Percentiles rank a stretch among this genome's conserved stretches.
These are phyloP conservation scores for Atta colombica DNA, from an alignment of 1,140 invertebrate species.

Conservation along the genomic window DNA sequence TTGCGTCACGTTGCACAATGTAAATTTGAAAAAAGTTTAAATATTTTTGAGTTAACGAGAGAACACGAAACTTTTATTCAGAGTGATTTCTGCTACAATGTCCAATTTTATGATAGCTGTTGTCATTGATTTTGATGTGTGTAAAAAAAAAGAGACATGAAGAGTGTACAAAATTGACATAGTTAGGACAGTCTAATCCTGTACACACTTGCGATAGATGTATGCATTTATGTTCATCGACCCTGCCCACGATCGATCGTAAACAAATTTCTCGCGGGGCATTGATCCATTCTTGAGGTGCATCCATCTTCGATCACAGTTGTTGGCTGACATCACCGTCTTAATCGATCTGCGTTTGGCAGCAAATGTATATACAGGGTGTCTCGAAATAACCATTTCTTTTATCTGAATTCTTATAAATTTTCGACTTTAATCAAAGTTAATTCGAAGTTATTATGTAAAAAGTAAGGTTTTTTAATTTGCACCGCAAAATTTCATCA, in stretches of 20 bases:
- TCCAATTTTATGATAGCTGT: conserved; percentile 6
- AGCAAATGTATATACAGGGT: background rate
- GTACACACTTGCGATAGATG: background rate
- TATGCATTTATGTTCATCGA: background rate
- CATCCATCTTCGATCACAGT: conserved; percentile 25
- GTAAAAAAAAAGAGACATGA: background rate
- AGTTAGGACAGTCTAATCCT: background rate
- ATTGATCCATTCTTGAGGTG: conserved; percentile 49
- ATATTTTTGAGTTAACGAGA: conserved; percentile 1
- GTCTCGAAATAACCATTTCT: background rate
- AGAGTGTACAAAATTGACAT: conserved; percentile 1
- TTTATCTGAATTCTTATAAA: background rate
- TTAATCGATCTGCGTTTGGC: background rate
- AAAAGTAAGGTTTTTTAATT: background rate
- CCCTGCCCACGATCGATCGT: conserved; percentile 45
- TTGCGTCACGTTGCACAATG: background rate
- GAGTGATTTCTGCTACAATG: background rate
- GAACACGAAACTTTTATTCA: background rate
- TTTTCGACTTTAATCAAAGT: background rate
- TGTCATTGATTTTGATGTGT: background rate
- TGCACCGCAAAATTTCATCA: background rate
- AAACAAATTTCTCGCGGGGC: conserved; percentile 67
- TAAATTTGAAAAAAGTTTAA: conserved; percentile 24
- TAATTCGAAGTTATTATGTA: background rate
- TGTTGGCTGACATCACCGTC: conserved; percentile 34